A percentile compares a stretch with the other conserved stretches of the same genome.
Conservation (phyloP, 2,113 vertebrate genomes). For the Chamaetylas fuelleborni region DNA sequence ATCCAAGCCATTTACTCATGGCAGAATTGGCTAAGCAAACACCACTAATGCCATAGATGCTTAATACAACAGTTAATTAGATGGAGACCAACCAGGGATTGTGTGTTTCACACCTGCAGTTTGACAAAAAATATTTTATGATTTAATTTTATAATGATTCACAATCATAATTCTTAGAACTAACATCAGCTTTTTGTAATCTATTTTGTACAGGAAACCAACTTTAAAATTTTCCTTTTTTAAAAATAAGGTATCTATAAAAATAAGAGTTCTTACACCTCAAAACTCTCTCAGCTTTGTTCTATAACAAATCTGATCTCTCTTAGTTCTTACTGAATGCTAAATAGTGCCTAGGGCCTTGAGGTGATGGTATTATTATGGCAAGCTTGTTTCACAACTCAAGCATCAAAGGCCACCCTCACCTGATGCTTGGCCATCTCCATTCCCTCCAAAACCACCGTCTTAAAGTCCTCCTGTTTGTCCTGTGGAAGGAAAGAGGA, state of each 20-base stretch:
- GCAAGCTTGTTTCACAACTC: slow-evolving; percentile 48
- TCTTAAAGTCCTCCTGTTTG: slow-evolving; percentile 79
- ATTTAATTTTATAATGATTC: neutral
- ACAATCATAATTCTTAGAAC: neutral
- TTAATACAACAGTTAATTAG: neutral
- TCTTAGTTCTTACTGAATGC: slow-evolving; percentile 21
- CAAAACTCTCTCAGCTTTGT: neutral
- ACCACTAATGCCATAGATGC: neutral
- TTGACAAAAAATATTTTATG: neutral
- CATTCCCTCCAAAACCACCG: slow-evolving; percentile 77
- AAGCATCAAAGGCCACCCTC: slow-evolving; percentile 78
- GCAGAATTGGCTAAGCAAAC: neutral
- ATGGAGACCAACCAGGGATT: neutral
- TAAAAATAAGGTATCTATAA: neutral
- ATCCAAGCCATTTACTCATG: neutral
- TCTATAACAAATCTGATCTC: neutral
- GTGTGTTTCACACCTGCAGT: neutral
- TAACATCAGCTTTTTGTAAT: neutral
- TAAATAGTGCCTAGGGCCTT: slow-evolving; percentile 27
- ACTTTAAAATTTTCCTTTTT: neutral
- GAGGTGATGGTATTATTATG: slow-evolving; percentile 38
- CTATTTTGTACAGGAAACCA: neutral
- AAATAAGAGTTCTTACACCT: neutral
- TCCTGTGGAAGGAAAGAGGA: slow-evolving; percentile 81
- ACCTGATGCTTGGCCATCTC: slow-evolving; percentile 80